Evolutionary conservation across 2,797 vertebrate genomes (phyloP), one percentile per base, ranked within the genome.

Genomic region (Enteromius fasciolatus): DNA sequence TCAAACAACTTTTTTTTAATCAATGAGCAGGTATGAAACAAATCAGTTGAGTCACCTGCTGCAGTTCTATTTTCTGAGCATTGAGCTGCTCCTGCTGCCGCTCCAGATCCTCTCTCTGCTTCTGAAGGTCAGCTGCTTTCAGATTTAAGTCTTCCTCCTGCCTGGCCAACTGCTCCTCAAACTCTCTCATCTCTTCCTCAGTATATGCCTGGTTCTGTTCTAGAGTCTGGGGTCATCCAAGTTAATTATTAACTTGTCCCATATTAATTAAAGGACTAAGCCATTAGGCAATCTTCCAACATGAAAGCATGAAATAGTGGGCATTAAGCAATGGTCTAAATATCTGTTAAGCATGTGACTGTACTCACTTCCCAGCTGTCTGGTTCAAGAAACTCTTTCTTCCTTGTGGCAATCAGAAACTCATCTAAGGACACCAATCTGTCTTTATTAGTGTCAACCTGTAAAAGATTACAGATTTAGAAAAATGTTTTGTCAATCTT

Each of bases 341-440:
- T 59, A 59, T 46, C 39, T 28, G n/a, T 54, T 15, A 52, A 59
- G 39, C 2, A 3, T 20, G 15, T 50, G 18, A 61, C 8, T 7
- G 46, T 17, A 48, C 88, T 94, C 90, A 98, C 98, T 97, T 99
- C 98, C 97, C 98, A 99, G 90, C 96, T 98, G 20, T 99, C 97
- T 57, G 97, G 96, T 91, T 99, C 97, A 91, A 98, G 89, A 91
- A 99, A 99, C 87, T 99, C 98, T 81, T 95, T 98, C 86, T 98
- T 98, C 90, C 95, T 96, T 69, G 98, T 97, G 54, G 97, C 96
- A 87, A 94, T 91, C 64, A 99, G 86, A 91, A 99, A 99, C 89
- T 99, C 98, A 0, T 97, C 95, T 88, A 97, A 87, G 74, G 97
- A 97, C 70, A 99, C 96, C 80, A 99, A 89, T 33, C 97, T 94